These are phyloP conservation scores for Drosophila seguyi DNA, from an alignment of 1,140 invertebrate species.

Conservation along the genomic window DNA sequence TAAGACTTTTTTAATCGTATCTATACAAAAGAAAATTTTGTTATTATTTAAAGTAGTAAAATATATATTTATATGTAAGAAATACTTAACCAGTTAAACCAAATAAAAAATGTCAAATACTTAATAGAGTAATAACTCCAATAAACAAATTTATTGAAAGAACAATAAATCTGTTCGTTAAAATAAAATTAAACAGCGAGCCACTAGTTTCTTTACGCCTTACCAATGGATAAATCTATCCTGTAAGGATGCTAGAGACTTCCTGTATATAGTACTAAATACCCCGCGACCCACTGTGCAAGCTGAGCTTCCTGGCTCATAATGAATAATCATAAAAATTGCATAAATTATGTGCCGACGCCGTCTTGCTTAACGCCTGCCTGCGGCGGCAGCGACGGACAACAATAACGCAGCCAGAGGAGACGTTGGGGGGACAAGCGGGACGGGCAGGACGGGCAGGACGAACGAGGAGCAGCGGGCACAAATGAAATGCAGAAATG, in stretches of 20 bases:
- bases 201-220: too few relatives aligned
- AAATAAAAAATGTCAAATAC: too few relatives aligned
- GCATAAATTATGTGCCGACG: conserved; percentile 81
- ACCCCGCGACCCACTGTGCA: conserved; percentile 40
- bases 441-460: neutral
- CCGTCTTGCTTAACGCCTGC: conserved; percentile 80
- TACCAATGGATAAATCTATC: neutral
- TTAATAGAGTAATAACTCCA: too few relatives aligned
- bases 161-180: too few relatives aligned
- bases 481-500: conserved; percentile 83
- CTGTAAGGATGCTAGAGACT: too few relatives aligned
- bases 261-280: neutral
- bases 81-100: too few relatives aligned
- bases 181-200: too few relatives aligned
- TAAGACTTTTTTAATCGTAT: neutral
- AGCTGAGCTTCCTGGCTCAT: conserved; percentile 54
- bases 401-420: conserved; percentile 22
- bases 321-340: conserved; percentile 84
- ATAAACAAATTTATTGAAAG: too few relatives aligned
- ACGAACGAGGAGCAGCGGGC: conserved; percentile 25
- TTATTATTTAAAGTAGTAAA: neutral
- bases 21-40: too few relatives aligned
- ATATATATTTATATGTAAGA: neutral
- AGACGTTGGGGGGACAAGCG: neutral
- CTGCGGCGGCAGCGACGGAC: conserved; percentile 53